phyloP scores from a whole-genome alignment of 2,888 invertebrate genomes.

The Melanostoma scalare region DNA sequence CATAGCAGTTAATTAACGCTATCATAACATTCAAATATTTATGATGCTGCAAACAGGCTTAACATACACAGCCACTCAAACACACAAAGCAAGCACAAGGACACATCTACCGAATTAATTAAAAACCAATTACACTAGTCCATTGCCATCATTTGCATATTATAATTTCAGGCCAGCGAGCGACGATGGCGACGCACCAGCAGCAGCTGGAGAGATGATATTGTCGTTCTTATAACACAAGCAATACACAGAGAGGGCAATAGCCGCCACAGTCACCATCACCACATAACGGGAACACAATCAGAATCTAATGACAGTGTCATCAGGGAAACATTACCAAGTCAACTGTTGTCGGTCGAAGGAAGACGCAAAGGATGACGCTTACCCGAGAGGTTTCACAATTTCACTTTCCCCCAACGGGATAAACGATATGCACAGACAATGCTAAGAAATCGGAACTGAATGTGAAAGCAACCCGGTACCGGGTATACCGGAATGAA shows the following conservation, averaged over 20 bases:
- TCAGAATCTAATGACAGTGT: slow-evolving; percentile 71
- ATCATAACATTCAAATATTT: slow-evolving; percentile 71
- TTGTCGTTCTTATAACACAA: slow-evolving; percentile 49
- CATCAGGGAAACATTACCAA: slow-evolving; percentile 72
- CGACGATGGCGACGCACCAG: slow-evolving; percentile 9
- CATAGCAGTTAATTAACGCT: slow-evolving; percentile 71
- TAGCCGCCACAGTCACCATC: slow-evolving; percentile 34
- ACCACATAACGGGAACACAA: slow-evolving; percentile 67
- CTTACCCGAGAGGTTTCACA: slow-evolving; percentile 9
- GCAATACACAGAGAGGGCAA: slow-evolving; percentile 44
- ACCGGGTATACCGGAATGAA: background rate
- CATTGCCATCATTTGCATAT: slow-evolving; percentile 70
- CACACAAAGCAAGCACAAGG: slow-evolving; percentile 1
- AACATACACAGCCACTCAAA: background rate
- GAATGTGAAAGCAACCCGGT: slow-evolving; percentile 10
- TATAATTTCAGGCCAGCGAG: slow-evolving; percentile 41
- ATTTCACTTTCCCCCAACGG: slow-evolving; percentile 26
- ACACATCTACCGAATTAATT: slow-evolving; percentile 67
- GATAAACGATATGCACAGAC: slow-evolving; percentile 50
- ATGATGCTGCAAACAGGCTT: slow-evolving; percentile 48
- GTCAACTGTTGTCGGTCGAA: slow-evolving; percentile 55
- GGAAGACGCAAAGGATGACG: slow-evolving; percentile 18
- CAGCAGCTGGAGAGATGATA: slow-evolving; percentile 44
- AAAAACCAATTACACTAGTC: slow-evolving; percentile 72
- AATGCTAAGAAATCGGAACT: slow-evolving; percentile 51